Evolutionary conservation across 2,888 invertebrate genomes (phyloP).

Genomic region (Galerucella nymphaeae): DNA sequence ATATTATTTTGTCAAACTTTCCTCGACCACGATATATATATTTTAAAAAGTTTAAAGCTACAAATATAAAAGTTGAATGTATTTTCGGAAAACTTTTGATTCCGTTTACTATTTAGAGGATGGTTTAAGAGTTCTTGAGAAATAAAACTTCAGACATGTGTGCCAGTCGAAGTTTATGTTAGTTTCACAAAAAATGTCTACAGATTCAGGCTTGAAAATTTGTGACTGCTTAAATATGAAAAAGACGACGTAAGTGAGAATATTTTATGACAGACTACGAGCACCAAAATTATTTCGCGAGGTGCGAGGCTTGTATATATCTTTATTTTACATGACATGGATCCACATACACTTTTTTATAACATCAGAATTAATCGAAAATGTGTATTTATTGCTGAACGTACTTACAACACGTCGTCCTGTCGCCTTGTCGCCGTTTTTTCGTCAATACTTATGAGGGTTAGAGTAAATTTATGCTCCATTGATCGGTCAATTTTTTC

Average conservation of each 20-base stretch:
- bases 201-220: neutral
- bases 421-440: too few species aligned
- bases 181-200: neutral
- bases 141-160: neutral
- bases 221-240: too few species aligned
- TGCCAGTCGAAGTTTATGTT: neutral
- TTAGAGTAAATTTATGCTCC: neutral
- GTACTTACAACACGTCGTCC: too few species aligned
- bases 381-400: too few species aligned
- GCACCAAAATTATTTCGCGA: too few species aligned
- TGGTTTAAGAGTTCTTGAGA: neutral
- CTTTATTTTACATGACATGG: too few species aligned
- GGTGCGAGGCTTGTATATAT: too few species aligned
- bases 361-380: too few species aligned
- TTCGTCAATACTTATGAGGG: too few species aligned
- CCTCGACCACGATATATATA: neutral
- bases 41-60: neutral
- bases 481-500: neutral
- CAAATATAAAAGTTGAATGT: neutral
- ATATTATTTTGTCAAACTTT: constrained; percentile 4
- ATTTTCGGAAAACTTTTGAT: neutral
- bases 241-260: too few species aligned
- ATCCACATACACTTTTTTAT: too few species aligned
- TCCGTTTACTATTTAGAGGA: neutral
- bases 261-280: too few species aligned